Conservation (phyloP, 2,797 vertebrate genomes). For the Pempheris klunzingeri region DNA sequence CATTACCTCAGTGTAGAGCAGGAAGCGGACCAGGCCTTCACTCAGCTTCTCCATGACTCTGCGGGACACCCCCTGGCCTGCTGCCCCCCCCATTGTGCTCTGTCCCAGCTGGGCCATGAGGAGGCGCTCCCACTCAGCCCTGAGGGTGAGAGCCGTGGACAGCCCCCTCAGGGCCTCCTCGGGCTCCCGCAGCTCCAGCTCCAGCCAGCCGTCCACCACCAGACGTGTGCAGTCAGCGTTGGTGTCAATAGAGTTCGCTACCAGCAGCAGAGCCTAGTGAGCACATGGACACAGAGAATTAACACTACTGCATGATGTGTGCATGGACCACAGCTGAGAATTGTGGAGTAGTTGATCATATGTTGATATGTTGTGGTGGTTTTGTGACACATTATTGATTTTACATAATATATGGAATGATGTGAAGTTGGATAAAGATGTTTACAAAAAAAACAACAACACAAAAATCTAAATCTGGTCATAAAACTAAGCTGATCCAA, state of each 20-base stretch:
- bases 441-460: background rate
- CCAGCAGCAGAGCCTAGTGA: conserved; percentile 88
- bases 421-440: background rate
- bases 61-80: conserved; percentile 15
- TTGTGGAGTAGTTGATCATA: background rate
- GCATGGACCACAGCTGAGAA: background rate
- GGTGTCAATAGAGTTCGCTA: conserved; percentile 90
- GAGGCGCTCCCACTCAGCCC: conserved; percentile 88
- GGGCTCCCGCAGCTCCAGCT: conserved; percentile 80
- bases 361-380: background rate
- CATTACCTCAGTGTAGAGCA: conserved; percentile 89
- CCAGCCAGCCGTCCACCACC: conserved; percentile 92
- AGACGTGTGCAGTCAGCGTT: conserved; percentile 90
- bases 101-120: conserved; percentile 85
- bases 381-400: background rate
- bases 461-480: background rate
- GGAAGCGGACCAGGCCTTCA: conserved; percentile 87
- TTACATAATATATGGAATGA: background rate
- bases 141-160: conserved; percentile 77
- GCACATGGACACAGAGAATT: background rate
- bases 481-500: too few species aligned
- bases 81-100: background rate
- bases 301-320: background rate
- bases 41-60: conserved; percentile 79
- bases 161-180: conserved; percentile 79